These are phyloP conservation scores for Caretta caretta DNA, from an alignment of 2,113 vertebrate genomes.

Conservation along the genomic window DNA sequence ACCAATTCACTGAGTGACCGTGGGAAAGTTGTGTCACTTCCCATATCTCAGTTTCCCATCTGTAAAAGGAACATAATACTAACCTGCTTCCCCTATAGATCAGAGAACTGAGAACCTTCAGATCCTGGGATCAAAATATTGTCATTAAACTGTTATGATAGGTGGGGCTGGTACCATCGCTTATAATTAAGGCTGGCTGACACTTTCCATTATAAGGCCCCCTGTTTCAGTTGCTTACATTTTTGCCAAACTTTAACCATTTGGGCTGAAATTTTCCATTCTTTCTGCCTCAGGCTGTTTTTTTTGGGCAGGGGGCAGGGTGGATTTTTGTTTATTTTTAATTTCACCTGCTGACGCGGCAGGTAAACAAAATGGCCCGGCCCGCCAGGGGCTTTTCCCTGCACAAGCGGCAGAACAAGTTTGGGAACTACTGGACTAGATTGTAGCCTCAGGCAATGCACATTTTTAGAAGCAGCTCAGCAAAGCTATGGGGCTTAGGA, in stretches of 20 bases:
- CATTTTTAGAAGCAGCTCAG: neutral
- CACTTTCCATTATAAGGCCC: neutral
- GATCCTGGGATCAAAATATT: neutral
- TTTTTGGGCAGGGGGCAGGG: neutral
- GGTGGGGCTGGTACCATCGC: neutral
- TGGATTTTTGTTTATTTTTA: too few relatives aligned
- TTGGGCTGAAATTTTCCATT: constrained; percentile 39
- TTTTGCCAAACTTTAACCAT: constrained; percentile 29
- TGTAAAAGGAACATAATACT: neutral
- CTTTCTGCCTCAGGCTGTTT: constrained; percentile 43
- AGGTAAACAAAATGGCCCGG: too few relatives aligned
- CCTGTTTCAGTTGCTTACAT: constrained; percentile 9
- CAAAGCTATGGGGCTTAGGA: neutral
- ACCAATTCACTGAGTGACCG: too few relatives aligned
- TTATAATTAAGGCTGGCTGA: too few relatives aligned
- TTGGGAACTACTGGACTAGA: neutral
- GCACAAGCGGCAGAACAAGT: too few relatives aligned
- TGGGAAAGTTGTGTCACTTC: too few relatives aligned
- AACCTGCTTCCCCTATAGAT: neutral
- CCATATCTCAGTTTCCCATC: too few relatives aligned
- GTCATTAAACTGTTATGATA: neutral
- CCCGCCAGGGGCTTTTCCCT: too few relatives aligned
- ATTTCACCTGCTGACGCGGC: too few relatives aligned
- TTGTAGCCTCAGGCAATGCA: neutral
- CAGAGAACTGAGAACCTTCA: neutral